phyloP scores from a whole-genome alignment of 2,113 vertebrate genomes.

The Forbesichthys papilliferus region DNA sequence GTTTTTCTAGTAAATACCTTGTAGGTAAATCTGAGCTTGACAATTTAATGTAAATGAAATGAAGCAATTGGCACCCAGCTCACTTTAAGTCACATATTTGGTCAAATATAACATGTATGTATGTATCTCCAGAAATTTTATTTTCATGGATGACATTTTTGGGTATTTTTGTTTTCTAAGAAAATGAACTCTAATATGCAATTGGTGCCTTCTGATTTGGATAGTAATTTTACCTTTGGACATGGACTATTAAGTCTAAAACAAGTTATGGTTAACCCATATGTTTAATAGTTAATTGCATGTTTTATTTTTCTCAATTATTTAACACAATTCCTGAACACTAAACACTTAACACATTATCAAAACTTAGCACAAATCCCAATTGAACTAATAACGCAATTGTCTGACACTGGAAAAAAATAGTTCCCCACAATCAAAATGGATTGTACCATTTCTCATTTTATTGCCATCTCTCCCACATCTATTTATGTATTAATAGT shows the following conservation, averaged over 20 bases:
- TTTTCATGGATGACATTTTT: conserved; percentile 47
- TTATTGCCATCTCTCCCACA: too few relatives aligned
- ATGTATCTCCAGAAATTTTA: conserved; percentile 34
- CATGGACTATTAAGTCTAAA: conserved; percentile 13
- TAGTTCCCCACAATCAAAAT: too few relatives aligned
- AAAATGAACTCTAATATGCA: conserved; percentile 44
- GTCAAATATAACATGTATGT: conserved; percentile 10
- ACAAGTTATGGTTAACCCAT: conserved; percentile 3
- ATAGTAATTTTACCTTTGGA: not conserved
- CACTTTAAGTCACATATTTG: conserved; percentile 2
- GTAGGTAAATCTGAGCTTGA: not conserved
- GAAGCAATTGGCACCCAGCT: conserved; percentile 20
- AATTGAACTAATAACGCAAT: too few relatives aligned
- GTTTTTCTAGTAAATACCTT: too few relatives aligned
- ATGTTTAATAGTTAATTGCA: not conserved
- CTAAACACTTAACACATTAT: too few relatives aligned
- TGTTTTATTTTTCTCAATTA: too few relatives aligned
- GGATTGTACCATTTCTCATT: too few relatives aligned
- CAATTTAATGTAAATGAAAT: conserved; percentile 11
- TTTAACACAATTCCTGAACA: too few relatives aligned
- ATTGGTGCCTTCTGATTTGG: conserved; percentile 25
- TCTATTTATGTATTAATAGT: too few relatives aligned
- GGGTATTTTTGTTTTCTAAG: conserved; percentile 52
- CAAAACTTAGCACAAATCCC: too few relatives aligned
- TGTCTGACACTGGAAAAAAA: too few relatives aligned